phyloP scores from a whole-genome alignment of 2,888 invertebrate genomes.

The Syrista parreyssii region DNA sequence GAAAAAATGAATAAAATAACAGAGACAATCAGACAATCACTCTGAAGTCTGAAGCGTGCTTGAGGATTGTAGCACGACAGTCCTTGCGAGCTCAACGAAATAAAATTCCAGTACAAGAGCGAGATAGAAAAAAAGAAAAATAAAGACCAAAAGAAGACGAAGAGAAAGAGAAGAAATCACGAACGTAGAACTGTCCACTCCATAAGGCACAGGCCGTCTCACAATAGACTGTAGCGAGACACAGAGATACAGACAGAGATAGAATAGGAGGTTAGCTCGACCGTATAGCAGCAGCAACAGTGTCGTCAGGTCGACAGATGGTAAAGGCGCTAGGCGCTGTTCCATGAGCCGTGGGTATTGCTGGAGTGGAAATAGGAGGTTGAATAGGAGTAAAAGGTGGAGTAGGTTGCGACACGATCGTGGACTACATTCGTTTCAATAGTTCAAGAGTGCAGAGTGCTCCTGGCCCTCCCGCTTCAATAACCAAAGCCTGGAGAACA shows the following conservation, averaged over 20 bases:
- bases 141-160: background rate
- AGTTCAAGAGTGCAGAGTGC: constrained; percentile 49
- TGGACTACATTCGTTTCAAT: constrained; percentile 50
- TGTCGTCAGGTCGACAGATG: background rate
- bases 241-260: background rate
- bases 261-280: background rate
- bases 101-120: background rate
- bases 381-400: constrained; percentile 12
- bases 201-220: background rate
- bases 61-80: background rate
- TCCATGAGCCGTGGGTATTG: background rate
- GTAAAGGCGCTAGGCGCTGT: background rate
- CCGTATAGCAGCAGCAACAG: background rate
- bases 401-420: constrained; percentile 44
- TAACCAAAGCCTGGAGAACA: background rate
- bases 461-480: constrained; percentile 13
- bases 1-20: background rate
- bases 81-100: background rate
- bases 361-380: background rate
- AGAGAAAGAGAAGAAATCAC: background rate
- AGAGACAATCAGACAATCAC: background rate
- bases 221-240: background rate
- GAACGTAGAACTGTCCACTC: background rate
- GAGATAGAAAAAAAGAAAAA: background rate
- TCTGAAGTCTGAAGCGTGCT: background rate